Conservation (phyloP, 2,113 vertebrate species). For the Steatornis caripensis region DNA sequence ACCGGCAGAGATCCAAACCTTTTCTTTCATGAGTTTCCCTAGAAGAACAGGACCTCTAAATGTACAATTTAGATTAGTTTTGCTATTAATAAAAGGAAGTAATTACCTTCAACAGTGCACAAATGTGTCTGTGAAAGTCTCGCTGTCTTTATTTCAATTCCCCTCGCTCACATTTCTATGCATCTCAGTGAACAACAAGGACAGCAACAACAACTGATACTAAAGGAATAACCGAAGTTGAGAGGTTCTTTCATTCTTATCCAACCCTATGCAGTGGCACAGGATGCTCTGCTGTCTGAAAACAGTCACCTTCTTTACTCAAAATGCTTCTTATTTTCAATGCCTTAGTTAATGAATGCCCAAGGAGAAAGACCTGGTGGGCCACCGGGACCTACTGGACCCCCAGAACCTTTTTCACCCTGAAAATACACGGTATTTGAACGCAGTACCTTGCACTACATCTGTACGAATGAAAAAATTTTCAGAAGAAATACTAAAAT, state of each 20-base stretch:
- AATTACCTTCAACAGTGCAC: background rate
- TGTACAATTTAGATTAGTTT: background rate
- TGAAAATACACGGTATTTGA: slow-evolving; percentile 32
- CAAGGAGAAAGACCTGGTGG: slow-evolving; percentile 42
- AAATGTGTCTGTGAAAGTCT: background rate
- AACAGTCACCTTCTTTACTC: background rate
- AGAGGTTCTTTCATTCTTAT: background rate
- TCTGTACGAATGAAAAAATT: background rate
- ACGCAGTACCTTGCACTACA: background rate
- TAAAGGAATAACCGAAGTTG: background rate
- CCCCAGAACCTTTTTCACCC: slow-evolving; percentile 74
- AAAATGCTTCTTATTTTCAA: background rate
- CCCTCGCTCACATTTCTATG: background rate
- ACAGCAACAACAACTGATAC: background rate
- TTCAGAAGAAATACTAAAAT: background rate
- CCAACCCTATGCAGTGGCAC: background rate
- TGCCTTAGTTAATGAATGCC: background rate
- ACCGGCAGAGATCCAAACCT: background rate
- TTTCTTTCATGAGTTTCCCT: background rate
- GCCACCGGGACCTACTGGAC: slow-evolving; percentile 66
- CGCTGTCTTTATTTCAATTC: background rate
- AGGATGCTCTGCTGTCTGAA: background rate
- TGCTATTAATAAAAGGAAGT: background rate
- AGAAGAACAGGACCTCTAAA: background rate
- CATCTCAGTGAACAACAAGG: background rate